Evolutionary conservation across 2,888 invertebrate genomes (phyloP), one percentile per base, ranked within the genome.

Genomic region (Ecliptopera silaceata): DNA sequence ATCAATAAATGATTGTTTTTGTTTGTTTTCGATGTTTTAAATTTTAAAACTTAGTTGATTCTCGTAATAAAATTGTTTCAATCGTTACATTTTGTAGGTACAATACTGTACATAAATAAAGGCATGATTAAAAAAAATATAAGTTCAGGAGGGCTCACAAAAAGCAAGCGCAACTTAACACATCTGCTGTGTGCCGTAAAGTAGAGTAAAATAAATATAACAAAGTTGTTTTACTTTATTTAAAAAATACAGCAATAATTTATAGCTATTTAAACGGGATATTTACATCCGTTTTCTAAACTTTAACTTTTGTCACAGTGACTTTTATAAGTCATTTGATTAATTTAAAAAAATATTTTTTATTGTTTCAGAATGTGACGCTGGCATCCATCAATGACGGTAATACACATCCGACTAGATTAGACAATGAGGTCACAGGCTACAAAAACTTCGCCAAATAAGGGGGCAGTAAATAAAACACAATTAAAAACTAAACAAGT

Each of bases 361-460:
- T 68, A 36, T 90, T 90, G 87, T 91, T 91, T 57, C 89, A 91
- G 91, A 73, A 88, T 87, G 86, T 88, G 77, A 88, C 74, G 52
- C 58, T 69, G 69, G 63, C 72, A 66, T 69, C 70, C 77, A 77
- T 88, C 86, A 79, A 90, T 86, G 88, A 77, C 77, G 70, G 72
- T 75, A 80, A 77, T 66, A 70, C 75, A 78, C 68, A 78, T 70
- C 74, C 80, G 79, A 86, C 79, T 76, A 77, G 68, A 76, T 73
- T 77, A 71, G 81, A 89, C 82, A 88, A 90, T 90, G 91, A 87
- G 91, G 86, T 88, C 90, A 75, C 90, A 89, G 72, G 75, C 84
- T 74, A 79, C 88, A 64, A 91, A 90, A 84, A 76, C 85, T 73
- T 78, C 80, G 74, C 80, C 86, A 75, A 91, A 88, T 78, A 90